These are phyloP conservation scores for Tetropium fuscum DNA, from an alignment of 2,888 invertebrate genomes.

Conservation along the genomic window DNA sequence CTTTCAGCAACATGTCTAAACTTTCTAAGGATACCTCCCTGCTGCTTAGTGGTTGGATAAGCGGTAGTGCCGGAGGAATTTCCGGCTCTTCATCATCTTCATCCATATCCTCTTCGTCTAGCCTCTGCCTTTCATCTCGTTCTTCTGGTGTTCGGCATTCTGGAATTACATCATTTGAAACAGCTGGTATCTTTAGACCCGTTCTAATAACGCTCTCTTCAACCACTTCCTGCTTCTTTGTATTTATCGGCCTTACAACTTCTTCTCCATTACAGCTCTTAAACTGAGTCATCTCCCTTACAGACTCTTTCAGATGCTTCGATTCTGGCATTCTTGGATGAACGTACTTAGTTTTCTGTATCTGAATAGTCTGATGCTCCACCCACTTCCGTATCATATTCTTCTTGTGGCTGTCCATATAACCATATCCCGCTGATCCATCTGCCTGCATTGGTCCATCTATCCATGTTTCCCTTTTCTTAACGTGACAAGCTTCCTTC, in stretches of 20 bases:
- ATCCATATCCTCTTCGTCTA: conserved; percentile 70
- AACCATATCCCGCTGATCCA: conserved; percentile 77
- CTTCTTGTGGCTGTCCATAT: conserved; percentile 93
- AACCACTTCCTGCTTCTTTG: conserved; percentile 69
- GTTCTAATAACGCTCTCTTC: conserved; percentile 74
- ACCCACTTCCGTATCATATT: conserved; percentile 95
- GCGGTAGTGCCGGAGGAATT: conserved; percentile 83
- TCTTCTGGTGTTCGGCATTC: conserved; percentile 60
- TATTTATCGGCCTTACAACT: conserved; percentile 66
- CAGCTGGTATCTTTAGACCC: conserved; percentile 67
- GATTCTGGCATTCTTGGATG: conserved; percentile 37
- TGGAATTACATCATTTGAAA: conserved; percentile 54
- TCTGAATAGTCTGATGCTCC: conserved; percentile 88
- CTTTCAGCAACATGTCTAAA: conserved; percentile 80
- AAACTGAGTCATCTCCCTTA: conserved; percentile 74
- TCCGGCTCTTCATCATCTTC: conserved; percentile 85
- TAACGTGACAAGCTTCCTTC: conserved; percentile 80
- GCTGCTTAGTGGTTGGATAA: conserved; percentile 83
- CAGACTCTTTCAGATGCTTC: conserved; percentile 69
- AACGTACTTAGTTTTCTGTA: conserved; percentile 72
- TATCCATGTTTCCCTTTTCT: conserved; percentile 93
- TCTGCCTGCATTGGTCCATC: conserved; percentile 89
- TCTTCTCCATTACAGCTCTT: conserved; percentile 71
- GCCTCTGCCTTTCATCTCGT: conserved; percentile 37
- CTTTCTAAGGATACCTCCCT: conserved; percentile 88